Base-by-base conservation (phyloP, 2,888 invertebrate species). In the Cheilosia variabilis region DNA sequence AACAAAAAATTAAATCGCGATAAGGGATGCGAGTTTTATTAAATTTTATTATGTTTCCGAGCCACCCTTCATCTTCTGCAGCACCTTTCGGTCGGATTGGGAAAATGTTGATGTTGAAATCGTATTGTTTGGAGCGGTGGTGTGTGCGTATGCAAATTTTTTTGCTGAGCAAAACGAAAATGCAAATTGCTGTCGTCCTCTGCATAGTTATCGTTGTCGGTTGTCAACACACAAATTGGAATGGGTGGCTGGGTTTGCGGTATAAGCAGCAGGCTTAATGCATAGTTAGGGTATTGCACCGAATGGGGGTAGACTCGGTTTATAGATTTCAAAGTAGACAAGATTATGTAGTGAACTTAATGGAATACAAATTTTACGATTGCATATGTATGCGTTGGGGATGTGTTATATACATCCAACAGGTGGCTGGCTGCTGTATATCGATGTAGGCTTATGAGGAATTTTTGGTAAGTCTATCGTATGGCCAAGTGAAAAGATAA, bases 1-100 rank as follows among this genome's bases (percentile, higher is more conserved):
- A 72, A 81, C 81, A 81, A 68, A 86, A 80, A 86, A 81, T 77
- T 71, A 72, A 86, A 81, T 86, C 68, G 57, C 72, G 80, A 81
- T 81, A 81, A 72, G 68, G 86, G 77, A 76, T 81, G 76, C 68
- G 76, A 68, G 57, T 81, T 80, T 81, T 81, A 86, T 81, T 76
- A 81, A 76, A 63, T 84, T 86, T 80, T 69, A 75, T 75, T 31
- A 55, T 31, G 31, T 34, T 55, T 55, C 55, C 34, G 31, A 55
- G 31, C 55, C 31, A 55, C 34, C 55, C 55, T 31, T 55, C 55
- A 55, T 55, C 55, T 31, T 55, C 19, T 19, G 4, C 31, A 10
- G 17, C 34, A 55, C 31, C 55, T 52, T 52, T 52, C 9, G 13
- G 34, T 53, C 7, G 37, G 13, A 45, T 45, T 22, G 10, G 27